Percentiles rank a stretch among this genome's conserved stretches.
These are phyloP conservation scores for Drosophila auraria DNA, from an alignment of 1,140 invertebrate genomes.

Conservation along the genomic window DNA sequence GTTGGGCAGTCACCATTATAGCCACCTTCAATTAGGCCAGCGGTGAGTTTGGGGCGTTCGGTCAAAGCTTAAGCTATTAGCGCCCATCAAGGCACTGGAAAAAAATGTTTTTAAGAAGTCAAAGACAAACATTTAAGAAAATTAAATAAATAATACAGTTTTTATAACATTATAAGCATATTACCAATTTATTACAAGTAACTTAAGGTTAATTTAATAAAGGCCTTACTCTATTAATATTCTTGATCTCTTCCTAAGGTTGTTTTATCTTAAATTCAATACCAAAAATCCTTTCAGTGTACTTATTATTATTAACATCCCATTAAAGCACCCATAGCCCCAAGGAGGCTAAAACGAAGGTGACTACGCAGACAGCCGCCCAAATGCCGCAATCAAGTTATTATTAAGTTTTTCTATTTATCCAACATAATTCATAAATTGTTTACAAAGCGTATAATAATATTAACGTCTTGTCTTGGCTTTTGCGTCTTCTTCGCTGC, in stretches of 20 bases:
- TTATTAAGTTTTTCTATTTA: conserved; percentile 84
- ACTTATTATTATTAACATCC: conserved; percentile 21
- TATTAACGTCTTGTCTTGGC: conserved; percentile 77
- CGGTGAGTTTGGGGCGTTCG: conserved; percentile 3
- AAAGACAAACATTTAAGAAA: neutral
- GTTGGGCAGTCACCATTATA: conserved; percentile 30
- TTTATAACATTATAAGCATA: no score
- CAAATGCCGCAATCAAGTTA: conserved; percentile 84
- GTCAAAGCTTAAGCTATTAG: conserved; percentile 6
- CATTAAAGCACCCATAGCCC: conserved; percentile 23
- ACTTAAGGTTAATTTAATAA: neutral
- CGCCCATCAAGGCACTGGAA: neutral
- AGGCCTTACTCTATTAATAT: no score
- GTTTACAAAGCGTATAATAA: conserved; percentile 83
- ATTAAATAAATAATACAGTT: neutral
- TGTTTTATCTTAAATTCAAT: neutral
- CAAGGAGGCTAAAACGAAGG: conserved; percentile 9
- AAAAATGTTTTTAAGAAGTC: neutral
- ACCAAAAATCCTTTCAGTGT: neutral
- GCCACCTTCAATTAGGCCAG: conserved; percentile 42
- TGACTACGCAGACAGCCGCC: conserved; percentile 14
- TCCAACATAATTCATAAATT: conserved; percentile 84
- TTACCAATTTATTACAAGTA: neutral
- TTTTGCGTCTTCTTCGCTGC: conserved; percentile 23
- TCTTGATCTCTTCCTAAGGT: no score